phyloP scores from a whole-genome alignment of 92 coral and sea anemone genomes.

The Scolanthus callimorphus region DNA sequence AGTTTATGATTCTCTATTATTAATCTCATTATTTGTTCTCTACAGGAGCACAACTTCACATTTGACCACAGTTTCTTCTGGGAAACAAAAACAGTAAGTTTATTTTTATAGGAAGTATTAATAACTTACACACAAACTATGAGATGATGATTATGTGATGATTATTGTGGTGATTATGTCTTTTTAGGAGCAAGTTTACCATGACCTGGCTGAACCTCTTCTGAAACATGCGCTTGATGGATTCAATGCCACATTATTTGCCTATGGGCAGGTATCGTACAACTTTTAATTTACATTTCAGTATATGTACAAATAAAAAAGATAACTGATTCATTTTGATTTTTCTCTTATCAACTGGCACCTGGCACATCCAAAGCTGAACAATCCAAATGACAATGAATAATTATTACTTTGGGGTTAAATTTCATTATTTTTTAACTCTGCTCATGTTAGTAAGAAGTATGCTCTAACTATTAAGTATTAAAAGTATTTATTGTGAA shows the following conservation, averaged over 20 bases:
- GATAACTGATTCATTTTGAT: too few relatives aligned
- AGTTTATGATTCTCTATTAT: too few relatives aligned
- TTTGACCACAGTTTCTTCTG: constrained; percentile 96
- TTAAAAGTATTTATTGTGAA: too few relatives aligned
- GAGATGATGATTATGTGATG: neutral
- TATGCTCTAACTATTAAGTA: too few relatives aligned
- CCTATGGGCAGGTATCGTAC: constrained; percentile 88
- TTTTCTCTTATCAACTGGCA: too few relatives aligned
- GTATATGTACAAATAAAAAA: neutral
- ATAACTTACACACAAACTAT: neutral
- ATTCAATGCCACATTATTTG: constrained; percentile 75
- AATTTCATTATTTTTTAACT: too few relatives aligned
- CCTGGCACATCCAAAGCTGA: neutral
- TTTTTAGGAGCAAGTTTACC: constrained; percentile 84
- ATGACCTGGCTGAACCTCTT: constrained; percentile 86
- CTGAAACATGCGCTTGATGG: constrained; percentile 75
- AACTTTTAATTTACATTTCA: neutral
- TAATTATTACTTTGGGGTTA: too few relatives aligned
- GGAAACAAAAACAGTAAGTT: constrained; percentile 95
- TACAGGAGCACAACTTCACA: constrained; percentile 83
- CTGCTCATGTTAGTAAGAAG: too few relatives aligned
- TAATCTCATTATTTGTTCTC: too few relatives aligned
- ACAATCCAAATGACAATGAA: too few relatives aligned
- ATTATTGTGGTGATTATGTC: neutral
- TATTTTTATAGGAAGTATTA: neutral